Base-by-base conservation (phyloP, 2,888 invertebrate species). In the Choristoneura rosaceana region DNA sequence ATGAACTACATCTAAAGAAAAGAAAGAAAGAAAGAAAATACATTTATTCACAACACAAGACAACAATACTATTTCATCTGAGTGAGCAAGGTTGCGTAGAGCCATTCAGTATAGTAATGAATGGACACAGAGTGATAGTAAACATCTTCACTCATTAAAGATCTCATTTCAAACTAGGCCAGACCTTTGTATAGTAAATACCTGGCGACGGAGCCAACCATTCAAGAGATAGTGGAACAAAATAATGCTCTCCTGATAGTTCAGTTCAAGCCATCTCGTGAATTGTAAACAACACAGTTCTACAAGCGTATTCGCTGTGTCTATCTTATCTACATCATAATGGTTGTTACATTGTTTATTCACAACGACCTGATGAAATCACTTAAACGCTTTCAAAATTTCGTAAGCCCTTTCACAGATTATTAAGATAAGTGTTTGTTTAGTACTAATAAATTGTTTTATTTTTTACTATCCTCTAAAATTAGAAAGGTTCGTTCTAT, bases 291-390 rank as follows among this genome's bases (percentile, higher is more conserved):
- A 17, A 33, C 17, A 52, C 43, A 41, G 41, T 33, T 34, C 14
- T 34, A 5, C 15, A n/a, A 59, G 34, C 34, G 59, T 71, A 38
- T 7, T 38, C n/a, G 71, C 43, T 38, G 71, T 25, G 62, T 45
- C 38, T 64, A 69, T 73, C 73, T 73, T 73, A 73, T 73, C 73
- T 41, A 34, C 17, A 73, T 73, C 73, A 17, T 60, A 69, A 73
- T 60, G 64, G 73, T 38, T 41, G 63, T 67, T 43, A 68, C 62
- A 68, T 68, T 64, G 73, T 68, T 64, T 47, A 64, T 64, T 58
- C 62, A 52, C 61, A 65, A 60, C 70, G 59, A 50, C 69, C 50
- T 69, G 73, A 73, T 73, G 69, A 73, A 64, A 73, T 69, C 68
- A 63, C 61, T 71, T 59, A 67, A 68, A 68, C 63, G 66, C 34